Base-by-base conservation (phyloP, 2,888 invertebrate species). In the Pyrochroa serraticornis region DNA sequence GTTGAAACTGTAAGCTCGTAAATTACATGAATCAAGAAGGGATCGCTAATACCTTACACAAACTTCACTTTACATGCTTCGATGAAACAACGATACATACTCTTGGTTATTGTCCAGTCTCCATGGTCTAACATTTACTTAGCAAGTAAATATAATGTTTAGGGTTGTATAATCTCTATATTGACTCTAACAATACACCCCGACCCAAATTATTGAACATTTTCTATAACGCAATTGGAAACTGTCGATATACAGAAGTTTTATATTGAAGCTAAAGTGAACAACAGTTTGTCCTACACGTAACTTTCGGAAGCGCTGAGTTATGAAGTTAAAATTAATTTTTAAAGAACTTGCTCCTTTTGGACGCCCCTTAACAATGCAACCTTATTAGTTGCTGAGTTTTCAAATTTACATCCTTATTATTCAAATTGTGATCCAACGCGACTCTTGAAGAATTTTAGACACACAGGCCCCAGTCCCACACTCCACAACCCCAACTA, bases 51-150 rank as follows among this genome's bases (percentile, higher is more conserved):
- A 46, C 54, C 35, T 50, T 46, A 31, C 43, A 45, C 59, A 59
- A 59, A 59, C 54, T 50, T 50, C 54, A 54, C 52, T 58, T 58
- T 53, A 32, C 53, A 42, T 53, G 43, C 32, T 47, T 42, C 58
- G 48, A 46, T 47, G 34, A 30, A 48, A 52, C 43, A 43, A 9
- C 49, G 34, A 22, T 43, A 35, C 36, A 35, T 32, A 37, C 12
- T 36, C 38, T 55, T 49, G 48, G 43, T 43, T 49, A 54, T 47
- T 54, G 47, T 41, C 55, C 48, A 55, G 34, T 39, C 43, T 55
- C 35, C 33, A 48, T 42, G 32, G 34, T 22, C 9, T 34, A 32
- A 33, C 30, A 32, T 45, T 45, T 45, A 45, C 45, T 45, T 34
- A 44, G 35, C 36, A 38, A 55, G 44, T 55, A 55, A 55, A 49